A percentile compares a stretch with the other conserved stretches of the same genome.
These are phyloP conservation scores for Protobothrops flavoviridis DNA, from an alignment of 2,113 vertebrate genomes.

Conservation along the genomic window DNA sequence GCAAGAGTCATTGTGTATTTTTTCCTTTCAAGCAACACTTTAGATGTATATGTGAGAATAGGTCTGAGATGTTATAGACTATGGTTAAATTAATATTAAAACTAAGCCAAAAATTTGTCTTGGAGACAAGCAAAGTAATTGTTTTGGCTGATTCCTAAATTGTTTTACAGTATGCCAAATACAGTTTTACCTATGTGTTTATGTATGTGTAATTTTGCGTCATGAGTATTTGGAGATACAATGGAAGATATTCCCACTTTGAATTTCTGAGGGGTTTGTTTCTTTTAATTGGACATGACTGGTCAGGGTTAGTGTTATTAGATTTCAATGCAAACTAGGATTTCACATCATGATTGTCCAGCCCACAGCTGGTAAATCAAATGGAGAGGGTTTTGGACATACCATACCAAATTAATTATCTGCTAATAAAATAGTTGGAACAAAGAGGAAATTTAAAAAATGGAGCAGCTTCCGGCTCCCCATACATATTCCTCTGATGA, in stretches of 20 bases:
- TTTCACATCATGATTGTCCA: constrained; percentile 19
- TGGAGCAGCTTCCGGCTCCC: not conserved
- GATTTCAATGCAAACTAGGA: not conserved
- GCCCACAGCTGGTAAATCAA: constrained; percentile 7
- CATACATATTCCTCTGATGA: not conserved
- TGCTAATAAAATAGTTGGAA: not conserved
- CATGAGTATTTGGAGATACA: not conserved
- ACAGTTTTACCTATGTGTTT: not conserved
- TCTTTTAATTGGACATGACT: not conserved
- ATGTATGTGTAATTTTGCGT: not conserved
- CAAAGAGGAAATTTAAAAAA: not conserved
- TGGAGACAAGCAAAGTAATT: not conserved
- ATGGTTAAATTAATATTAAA: not conserved
- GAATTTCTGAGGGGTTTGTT: not conserved
- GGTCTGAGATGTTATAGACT: not conserved
- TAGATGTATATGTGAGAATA: not conserved
- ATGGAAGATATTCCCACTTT: not conserved
- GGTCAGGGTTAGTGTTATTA: not conserved
- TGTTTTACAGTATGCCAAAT: not conserved
- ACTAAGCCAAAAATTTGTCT: not conserved
- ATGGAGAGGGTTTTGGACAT: constrained; percentile 7
- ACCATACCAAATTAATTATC: not conserved
- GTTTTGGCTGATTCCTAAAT: not conserved
- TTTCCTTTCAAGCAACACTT: not conserved
- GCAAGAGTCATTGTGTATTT: not conserved